phyloP scores from a whole-genome alignment of 92 coral and sea anemone species.

The Plumapathes pennacea region DNA sequence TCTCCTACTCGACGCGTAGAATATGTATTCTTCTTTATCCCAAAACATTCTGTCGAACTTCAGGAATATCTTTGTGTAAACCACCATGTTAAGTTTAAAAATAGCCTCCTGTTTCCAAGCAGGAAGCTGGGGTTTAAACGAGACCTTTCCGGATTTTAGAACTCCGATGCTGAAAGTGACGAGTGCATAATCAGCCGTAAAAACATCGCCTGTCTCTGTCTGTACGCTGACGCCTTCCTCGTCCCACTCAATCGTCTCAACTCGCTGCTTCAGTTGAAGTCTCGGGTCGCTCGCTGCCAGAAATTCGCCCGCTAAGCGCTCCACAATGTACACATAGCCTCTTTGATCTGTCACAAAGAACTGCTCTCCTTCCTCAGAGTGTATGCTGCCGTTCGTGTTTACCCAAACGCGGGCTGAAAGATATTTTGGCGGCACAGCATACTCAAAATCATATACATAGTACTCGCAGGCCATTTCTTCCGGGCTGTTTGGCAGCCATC shows the following conservation, averaged over 20 bases:
- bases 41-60: conserved; percentile 80
- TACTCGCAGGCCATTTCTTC: conserved; percentile 63
- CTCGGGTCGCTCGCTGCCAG: conserved; percentile 55
- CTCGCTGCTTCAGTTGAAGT: conserved; percentile 52
- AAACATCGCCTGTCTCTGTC: conserved; percentile 47
- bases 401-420: conserved; percentile 45
- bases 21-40: conserved; percentile 76
- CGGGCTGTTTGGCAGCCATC: conserved; percentile 62
- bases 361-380: conserved; percentile 47
- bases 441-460: conserved; percentile 72
- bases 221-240: conserved; percentile 46
- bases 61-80: conserved; percentile 79
- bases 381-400: conserved; percentile 51
- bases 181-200: conserved; percentile 65
- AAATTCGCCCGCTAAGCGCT: conserved; percentile 66
- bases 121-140: conserved; percentile 64
- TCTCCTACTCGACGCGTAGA: conserved; percentile 66
- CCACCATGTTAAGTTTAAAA: conserved; percentile 73
- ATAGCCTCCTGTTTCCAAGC: conserved; percentile 71
- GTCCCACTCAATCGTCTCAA: conserved; percentile 46
- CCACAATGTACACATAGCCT: conserved; percentile 59
- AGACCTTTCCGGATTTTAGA: conserved; percentile 54
- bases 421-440: conserved; percentile 75
- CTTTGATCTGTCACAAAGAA: conserved; percentile 72
- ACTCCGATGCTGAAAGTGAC: conserved; percentile 88